A percentile compares a stretch with the other conserved stretches of the same genome.
Evolutionary conservation across 2,113 vertebrate genomes (phyloP).

Genomic region (Labrus mixtus): DNA sequence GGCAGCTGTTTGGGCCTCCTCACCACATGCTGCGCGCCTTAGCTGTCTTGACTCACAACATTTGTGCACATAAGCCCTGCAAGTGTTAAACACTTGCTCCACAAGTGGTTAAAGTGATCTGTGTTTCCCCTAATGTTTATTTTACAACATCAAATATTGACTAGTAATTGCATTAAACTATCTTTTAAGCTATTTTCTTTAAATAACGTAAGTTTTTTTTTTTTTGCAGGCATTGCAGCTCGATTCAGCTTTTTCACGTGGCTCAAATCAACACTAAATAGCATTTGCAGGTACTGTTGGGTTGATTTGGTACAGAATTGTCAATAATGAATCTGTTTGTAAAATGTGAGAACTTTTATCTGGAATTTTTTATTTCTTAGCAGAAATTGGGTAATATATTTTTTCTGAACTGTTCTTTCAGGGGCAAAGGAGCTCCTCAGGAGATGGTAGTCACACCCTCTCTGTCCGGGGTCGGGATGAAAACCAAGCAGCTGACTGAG

Average conservation of each 20-base stretch:
- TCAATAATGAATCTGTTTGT: neutral
- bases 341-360: neutral
- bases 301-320: neutral
- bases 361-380: neutral
- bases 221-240: slow-evolving; percentile 88
- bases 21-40: slow-evolving; percentile 24
- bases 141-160: neutral
- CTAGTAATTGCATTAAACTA: neutral
- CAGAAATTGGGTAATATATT: neutral
- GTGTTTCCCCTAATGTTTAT: neutral
- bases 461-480: slow-evolving; percentile 87
- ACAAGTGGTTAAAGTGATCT: slow-evolving; percentile 21
- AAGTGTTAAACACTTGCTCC: slow-evolving; percentile 46
- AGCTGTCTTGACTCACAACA: slow-evolving; percentile 41
- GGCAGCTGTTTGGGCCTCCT: slow-evolving; percentile 73
- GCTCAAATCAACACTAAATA: slow-evolving; percentile 85
- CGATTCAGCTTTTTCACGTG: slow-evolving; percentile 93
- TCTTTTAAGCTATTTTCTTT: neutral
- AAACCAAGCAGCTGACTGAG: slow-evolving; percentile 93
- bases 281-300: slow-evolving; percentile 85
- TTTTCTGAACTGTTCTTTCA: slow-evolving; percentile 33
- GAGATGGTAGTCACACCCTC: slow-evolving; percentile 91
- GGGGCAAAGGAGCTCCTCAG: slow-evolving; percentile 55
- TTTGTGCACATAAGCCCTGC: slow-evolving; percentile 13
- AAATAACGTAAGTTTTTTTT: slow-evolving; percentile 25